Percentiles rank a stretch among this genome's conserved stretches.
Conservation (phyloP, 2,888 invertebrate species). For the Parnassius glacialis region DNA sequence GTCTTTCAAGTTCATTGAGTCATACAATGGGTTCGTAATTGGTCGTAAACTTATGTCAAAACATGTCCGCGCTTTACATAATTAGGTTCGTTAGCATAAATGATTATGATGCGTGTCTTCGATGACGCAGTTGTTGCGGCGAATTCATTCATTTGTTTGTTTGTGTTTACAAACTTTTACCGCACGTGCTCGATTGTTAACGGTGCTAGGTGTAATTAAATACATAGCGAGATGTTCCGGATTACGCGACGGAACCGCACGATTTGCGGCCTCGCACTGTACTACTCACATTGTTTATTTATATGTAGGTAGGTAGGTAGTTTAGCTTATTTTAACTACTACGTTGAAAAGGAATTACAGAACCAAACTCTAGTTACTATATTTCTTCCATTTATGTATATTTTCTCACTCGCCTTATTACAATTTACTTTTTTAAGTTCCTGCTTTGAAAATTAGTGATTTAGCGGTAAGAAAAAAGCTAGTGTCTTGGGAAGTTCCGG, state of each 20-base stretch:
- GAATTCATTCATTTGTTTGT: conserved; percentile 75
- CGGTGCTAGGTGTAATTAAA: conserved; percentile 65
- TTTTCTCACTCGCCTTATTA: too few species aligned
- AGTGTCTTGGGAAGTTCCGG: too few species aligned
- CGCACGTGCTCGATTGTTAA: conserved; percentile 74
- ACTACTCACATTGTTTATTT: conserved; percentile 1
- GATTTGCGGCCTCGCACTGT: conserved; percentile 1
- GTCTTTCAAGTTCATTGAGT: conserved; percentile 76
- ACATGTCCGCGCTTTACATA: conserved; percentile 76
- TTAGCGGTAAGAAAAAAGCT: too few species aligned
- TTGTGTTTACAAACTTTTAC: conserved; percentile 72
- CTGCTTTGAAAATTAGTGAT: too few species aligned
- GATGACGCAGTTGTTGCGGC: conserved; percentile 68
- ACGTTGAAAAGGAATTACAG: too few species aligned
- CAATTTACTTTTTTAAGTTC: too few species aligned
- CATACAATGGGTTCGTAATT: conserved; percentile 75
- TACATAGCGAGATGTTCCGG: conserved; percentile 43
- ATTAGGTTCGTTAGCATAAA: conserved; percentile 76
- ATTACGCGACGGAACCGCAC: conserved; percentile 2
- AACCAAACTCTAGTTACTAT: too few species aligned
- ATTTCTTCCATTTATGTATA: too few species aligned
- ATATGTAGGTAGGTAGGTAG: too few species aligned
- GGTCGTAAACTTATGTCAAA: conserved; percentile 73
- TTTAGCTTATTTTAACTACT: too few species aligned
- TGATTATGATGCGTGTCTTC: conserved; percentile 75